Base-by-base conservation (phyloP, 2,113 vertebrate genomes). In the Sphaerodactylus townsendi region DNA sequence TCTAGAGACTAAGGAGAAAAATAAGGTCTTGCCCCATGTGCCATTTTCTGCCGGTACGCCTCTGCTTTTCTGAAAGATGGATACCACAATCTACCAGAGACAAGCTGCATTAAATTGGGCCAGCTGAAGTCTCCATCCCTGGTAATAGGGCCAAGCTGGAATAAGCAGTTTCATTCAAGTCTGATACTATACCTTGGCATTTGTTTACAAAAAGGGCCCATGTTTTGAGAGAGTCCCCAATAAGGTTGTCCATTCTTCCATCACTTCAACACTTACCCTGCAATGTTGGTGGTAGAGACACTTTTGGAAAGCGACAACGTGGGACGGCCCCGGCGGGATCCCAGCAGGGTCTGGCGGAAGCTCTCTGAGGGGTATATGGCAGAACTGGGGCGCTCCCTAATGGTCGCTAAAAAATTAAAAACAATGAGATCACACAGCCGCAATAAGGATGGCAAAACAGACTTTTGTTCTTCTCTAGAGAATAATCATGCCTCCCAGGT, bases 281-380 rank as follows among this genome's bases (percentile, higher is more conserved):
- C 95, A n/a, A 99, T 98, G 91, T 99, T 98, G 93, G 98, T 98
- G 75, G 98, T 98, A 83, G 98, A 99, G 77, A 99, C 97, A 2
- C 98, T 98, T 92, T 99, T 99, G 89, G 98, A 98, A 37, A 99
- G 93, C 5, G 97, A 96, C 2, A 98, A 86, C 37, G 95, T 91
- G 3, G 97, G 95, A 1, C 98, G 96, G 41, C 96, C 96, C 0
- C 97, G 96, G 10, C 97, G 97, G 0, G 98, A 95, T 0, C 98
- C 97, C 5, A 98, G 96, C 83, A 98, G 94, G 2, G 97, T 96
- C 79, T 98, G 98, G 10, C 97, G 95, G 85, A 98, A 96, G 86
- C 96, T 99, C 72, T 98, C 97, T 0, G 98, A 98, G 17, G 97
- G 97, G 89, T 98, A 98, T 77, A 98, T 97, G 85, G 98, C 98